Conservation (phyloP, 2,888 invertebrate species). For the Megastigmus dorsalis region DNA sequence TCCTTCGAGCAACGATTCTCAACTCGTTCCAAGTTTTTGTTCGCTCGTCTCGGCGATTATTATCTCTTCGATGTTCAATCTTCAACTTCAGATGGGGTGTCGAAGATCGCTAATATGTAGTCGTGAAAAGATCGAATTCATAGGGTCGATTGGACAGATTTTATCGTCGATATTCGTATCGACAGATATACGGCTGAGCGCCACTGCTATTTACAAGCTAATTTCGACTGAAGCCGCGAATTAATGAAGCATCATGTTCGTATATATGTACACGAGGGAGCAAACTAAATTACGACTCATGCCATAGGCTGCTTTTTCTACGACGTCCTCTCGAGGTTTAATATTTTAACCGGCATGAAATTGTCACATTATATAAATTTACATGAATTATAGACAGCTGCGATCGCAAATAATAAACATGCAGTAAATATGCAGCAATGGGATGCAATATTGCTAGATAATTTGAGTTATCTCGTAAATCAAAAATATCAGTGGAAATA, state of each 20-base stretch:
- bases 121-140: too few relatives aligned
- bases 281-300: constrained; percentile 10
- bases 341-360: too few relatives aligned
- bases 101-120: too few relatives aligned
- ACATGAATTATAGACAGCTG: constrained; percentile 10
- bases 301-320: neutral
- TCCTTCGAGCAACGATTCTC: constrained; percentile 56
- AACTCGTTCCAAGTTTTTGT: neutral
- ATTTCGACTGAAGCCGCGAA: neutral
- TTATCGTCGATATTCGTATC: too few relatives aligned
- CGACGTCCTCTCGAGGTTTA: neutral
- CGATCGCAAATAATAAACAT: neutral
- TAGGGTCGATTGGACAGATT: too few relatives aligned
- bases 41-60: too few relatives aligned
- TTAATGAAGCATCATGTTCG: constrained; percentile 24
- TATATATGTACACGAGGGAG: neutral
- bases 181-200: constrained; percentile 1
- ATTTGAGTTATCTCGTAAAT: too few relatives aligned
- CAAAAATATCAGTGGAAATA: too few relatives aligned
- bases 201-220: constrained; percentile 25
- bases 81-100: too few relatives aligned
- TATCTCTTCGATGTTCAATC: too few relatives aligned
- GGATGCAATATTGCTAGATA: too few relatives aligned
- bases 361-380: constrained; percentile 4
- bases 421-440: neutral